A percentile compares a stretch with the other conserved stretches of the same genome.
Conservation (phyloP, 2,113 vertebrate genomes). For the Sapayoa aenigma region DNA sequence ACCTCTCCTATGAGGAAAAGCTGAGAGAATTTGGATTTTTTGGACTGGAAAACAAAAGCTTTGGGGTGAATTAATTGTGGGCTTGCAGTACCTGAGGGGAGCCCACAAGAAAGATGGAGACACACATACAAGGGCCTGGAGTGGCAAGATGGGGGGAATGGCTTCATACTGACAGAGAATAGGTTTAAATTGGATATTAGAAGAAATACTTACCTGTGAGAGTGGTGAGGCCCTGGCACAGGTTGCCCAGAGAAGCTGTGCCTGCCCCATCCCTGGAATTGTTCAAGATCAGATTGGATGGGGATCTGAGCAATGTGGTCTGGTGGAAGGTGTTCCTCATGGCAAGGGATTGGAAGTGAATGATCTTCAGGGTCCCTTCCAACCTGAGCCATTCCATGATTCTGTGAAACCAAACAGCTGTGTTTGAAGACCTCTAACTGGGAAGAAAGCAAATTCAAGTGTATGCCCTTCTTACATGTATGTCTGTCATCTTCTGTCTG, state of each 20-base stretch:
- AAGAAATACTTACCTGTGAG: not conserved
- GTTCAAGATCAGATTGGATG: rapidly evolving
- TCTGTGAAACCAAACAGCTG: not conserved
- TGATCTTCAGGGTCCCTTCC: not conserved
- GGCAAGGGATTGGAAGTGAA: not conserved
- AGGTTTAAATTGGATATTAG: rapidly evolving
- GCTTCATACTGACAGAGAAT: rapidly evolving
- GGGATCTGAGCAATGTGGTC: not conserved
- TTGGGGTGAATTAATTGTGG: not conserved
- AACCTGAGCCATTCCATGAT: not conserved
- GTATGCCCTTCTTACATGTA: not conserved
- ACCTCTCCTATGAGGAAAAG: not conserved
- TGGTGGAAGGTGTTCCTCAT: not conserved
- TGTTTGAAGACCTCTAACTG: not conserved
- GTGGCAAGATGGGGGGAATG: not conserved
- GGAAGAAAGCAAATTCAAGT: not conserved
- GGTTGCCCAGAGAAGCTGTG: not conserved
- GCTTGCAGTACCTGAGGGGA: not conserved
- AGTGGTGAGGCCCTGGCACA: not conserved
- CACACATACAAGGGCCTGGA: not conserved
- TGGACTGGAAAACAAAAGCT: not conserved
- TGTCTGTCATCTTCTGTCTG: not conserved
- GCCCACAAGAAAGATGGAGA: not conserved
- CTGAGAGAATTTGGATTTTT: not conserved
- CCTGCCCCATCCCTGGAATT: not conserved